A percentile compares a stretch with the other conserved stretches of the same genome.
Conservation (phyloP, 2,113 vertebrate species). For the chimpanzee (Pan troglodytes) region DNA sequence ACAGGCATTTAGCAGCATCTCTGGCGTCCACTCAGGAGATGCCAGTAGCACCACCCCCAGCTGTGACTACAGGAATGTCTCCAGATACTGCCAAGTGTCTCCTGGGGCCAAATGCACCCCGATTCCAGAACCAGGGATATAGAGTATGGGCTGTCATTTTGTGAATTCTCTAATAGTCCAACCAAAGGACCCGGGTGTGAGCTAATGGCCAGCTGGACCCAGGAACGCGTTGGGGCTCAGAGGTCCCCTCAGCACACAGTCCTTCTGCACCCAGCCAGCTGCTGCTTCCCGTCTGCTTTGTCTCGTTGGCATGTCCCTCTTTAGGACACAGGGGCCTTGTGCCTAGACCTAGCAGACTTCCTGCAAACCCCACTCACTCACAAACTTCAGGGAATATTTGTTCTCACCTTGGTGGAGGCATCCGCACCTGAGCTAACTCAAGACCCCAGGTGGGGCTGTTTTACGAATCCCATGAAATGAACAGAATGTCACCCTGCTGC, state of each 20-base stretch:
- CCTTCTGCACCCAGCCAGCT: neutral
- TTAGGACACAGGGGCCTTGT: rapidly evolving
- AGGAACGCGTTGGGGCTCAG: rapidly evolving
- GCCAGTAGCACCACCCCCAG: neutral
- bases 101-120: neutral
- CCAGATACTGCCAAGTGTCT: neutral
- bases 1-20: rapidly evolving
- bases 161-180: too few species aligned
- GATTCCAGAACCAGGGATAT: too few species aligned
- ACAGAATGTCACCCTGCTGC: neutral
- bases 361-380: neutral
- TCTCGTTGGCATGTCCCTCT: neutral
- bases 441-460: neutral
- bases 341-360: neutral
- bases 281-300: neutral
- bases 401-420: neutral
- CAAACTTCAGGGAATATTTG: neutral
- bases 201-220: neutral
- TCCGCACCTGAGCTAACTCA: rapidly evolving
- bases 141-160: rapidly evolving
- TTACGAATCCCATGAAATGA: neutral
- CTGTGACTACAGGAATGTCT: neutral
- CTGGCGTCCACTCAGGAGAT: neutral
- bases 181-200: rapidly evolving
- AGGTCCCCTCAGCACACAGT: neutral